A percentile compares a stretch with the other conserved stretches of the same genome.
Evolutionary conservation across 2,797 vertebrate genomes (phyloP).

Genomic region (Semaprochilodus insignis): DNA sequence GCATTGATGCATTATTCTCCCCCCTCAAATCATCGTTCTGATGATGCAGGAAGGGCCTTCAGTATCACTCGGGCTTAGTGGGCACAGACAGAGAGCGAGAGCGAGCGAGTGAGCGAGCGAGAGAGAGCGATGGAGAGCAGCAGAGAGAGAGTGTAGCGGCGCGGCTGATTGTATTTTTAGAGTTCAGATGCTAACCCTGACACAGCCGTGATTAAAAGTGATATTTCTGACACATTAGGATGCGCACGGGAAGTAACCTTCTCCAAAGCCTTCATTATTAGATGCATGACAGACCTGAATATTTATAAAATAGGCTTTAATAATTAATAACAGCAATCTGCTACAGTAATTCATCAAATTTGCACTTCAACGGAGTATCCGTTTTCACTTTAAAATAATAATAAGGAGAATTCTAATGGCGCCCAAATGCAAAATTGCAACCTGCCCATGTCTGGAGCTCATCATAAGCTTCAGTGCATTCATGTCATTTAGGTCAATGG

Average conservation of each 20-base stretch:
- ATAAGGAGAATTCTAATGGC: slow-evolving; percentile 86
- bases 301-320: slow-evolving; percentile 99
- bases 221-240: slow-evolving; percentile 88
- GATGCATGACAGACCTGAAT: slow-evolving; percentile 97
- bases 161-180: slow-evolving; percentile 58
- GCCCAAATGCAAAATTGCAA: slow-evolving; percentile 81
- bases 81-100: neutral
- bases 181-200: slow-evolving; percentile 73
- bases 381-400: slow-evolving; percentile 90
- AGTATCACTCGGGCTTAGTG: neutral
- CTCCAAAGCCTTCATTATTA: slow-evolving; percentile 88
- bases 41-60: slow-evolving; percentile 61
- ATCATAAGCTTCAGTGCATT: slow-evolving; percentile 59
- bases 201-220: slow-evolving; percentile 84
- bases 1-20: slow-evolving; percentile 81
- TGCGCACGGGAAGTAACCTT: slow-evolving; percentile 87
- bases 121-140: slow-evolving; percentile 6
- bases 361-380: slow-evolving; percentile 88
- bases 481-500: slow-evolving; percentile 51
- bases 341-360: slow-evolving; percentile 91
- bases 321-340: slow-evolving; percentile 99
- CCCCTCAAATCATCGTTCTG: slow-evolving; percentile 72
- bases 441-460: slow-evolving; percentile 68
- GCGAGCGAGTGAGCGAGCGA: neutral
- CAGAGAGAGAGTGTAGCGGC: neutral